Evolutionary conservation across 2,113 vertebrate species (phyloP).

Genomic region (Heloderma charlesbogerti): DNA sequence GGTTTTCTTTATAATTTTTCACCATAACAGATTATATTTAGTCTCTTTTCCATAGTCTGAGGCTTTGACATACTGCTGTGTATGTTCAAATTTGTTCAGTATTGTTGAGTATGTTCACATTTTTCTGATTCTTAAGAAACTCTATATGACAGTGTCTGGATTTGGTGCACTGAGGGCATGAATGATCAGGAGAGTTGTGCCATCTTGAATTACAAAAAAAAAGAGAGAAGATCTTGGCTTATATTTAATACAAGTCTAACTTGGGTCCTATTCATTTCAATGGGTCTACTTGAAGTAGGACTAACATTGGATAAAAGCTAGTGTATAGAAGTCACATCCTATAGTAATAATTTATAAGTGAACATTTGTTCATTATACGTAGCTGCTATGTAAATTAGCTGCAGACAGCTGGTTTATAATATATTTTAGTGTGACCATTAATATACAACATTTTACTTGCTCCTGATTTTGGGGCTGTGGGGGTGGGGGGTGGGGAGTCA

Average conservation of each 20-base stretch:
- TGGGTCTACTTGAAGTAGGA: too few species aligned
- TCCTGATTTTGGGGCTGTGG: background rate
- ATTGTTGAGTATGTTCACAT: too few species aligned
- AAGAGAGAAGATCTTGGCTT: too few species aligned
- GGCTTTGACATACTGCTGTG: too few species aligned
- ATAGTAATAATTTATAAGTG: background rate
- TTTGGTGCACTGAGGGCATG: too few species aligned
- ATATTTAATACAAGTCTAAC: too few species aligned
- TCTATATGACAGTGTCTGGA: background rate
- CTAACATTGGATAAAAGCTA: background rate
- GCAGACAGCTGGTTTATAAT: background rate
- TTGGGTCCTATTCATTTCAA: too few species aligned
- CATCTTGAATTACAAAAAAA: background rate
- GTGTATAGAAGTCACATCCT: background rate
- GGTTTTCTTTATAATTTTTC: too few species aligned
- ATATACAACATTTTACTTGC: background rate
- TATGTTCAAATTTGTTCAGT: too few species aligned
- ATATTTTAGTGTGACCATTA: background rate
- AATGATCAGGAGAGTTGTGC: background rate
- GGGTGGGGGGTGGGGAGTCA: too few species aligned
- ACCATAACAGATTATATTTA: too few species aligned
- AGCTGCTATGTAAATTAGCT: background rate
- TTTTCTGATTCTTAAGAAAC: background rate
- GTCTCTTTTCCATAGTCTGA: too few species aligned
- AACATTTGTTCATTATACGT: background rate